Base-by-base conservation (phyloP, 2,113 vertebrate species). In the Ptyas mucosa region DNA sequence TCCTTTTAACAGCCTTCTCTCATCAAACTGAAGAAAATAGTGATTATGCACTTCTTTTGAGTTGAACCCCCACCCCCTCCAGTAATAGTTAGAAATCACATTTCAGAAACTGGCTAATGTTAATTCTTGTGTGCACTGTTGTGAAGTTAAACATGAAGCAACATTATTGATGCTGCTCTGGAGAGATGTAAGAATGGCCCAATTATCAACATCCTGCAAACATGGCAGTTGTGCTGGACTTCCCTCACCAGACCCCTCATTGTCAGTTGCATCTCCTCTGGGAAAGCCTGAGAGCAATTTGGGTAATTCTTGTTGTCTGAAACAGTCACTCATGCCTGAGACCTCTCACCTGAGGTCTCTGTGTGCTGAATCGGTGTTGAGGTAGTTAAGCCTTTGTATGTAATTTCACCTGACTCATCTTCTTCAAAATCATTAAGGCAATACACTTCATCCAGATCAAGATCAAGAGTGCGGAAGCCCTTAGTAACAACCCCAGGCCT, bases 401-500 rank as follows among this genome's bases (percentile, higher is more conserved):
- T 97, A 98, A 98, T 98, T 97, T 98, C 98, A 95, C 98, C 98
- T 96, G 96, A 97, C 96, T 99, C 99, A 9, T 99, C 99, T 98
- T 99, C 99, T 96, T 99, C 99, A 95, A 98, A 98, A 97, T 99
- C 99, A 95, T 99, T 98, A 97, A 99, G 98, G 94, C 98, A 98
- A 98, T 99, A 99, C 94, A 99, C 98, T 97, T 98, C 98, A 0
- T 99, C 98, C 94, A 98, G 94, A 95, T 99, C 99, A 39, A 99
- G 97, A 26, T 98, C 98, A 93, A 99, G 97, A 0, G 98, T 98
- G 94, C 98, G 97, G 97, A 99, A 99, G 97, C 99, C 99, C 96
- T 99, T 99, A 24, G 99, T 99, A 97, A 99, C 98, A 96, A 99
- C 99, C 14, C 99, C 99, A 0, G 99, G 99, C 95, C 99, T 98